Evolutionary conservation across 2,113 vertebrate species (phyloP).

Genomic region (Chaetodon trifascialis): DNA sequence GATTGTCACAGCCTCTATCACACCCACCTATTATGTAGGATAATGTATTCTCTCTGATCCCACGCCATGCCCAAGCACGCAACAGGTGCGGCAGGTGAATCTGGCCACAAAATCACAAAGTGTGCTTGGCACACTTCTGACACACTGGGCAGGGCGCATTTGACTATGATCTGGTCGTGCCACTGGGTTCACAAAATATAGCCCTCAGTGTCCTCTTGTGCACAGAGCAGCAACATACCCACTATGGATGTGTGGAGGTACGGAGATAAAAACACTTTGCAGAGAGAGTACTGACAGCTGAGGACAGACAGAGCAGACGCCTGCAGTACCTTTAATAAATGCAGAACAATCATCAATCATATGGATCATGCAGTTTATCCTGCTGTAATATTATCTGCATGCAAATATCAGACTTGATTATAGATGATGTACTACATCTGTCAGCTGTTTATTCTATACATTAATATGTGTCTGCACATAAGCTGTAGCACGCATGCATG

Average conservation of each 20-base stretch:
- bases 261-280: neutral
- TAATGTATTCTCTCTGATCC: constrained; percentile 5
- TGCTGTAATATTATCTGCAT: neutral
- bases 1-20: neutral
- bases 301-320: neutral
- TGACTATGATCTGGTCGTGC: neutral
- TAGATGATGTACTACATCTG: neutral
- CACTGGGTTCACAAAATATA: neutral
- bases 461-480: neutral
- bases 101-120: neutral
- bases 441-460: constrained; percentile 2
- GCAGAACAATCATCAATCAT: too few species aligned
- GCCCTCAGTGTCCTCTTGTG: too few species aligned
- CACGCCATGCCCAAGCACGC: neutral
- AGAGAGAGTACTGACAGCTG: neutral
- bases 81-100: neutral
- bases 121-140: neutral
- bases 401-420: neutral
- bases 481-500: neutral
- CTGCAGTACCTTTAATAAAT: neutral
- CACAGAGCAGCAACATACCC: neutral
- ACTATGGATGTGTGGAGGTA: neutral
- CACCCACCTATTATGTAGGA: neutral
- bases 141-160: neutral
- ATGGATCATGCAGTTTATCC: neutral